These are phyloP conservation scores for Phalanger gymnotis DNA, from an alignment of 2,797 vertebrate genomes.

Conservation along the genomic window DNA sequence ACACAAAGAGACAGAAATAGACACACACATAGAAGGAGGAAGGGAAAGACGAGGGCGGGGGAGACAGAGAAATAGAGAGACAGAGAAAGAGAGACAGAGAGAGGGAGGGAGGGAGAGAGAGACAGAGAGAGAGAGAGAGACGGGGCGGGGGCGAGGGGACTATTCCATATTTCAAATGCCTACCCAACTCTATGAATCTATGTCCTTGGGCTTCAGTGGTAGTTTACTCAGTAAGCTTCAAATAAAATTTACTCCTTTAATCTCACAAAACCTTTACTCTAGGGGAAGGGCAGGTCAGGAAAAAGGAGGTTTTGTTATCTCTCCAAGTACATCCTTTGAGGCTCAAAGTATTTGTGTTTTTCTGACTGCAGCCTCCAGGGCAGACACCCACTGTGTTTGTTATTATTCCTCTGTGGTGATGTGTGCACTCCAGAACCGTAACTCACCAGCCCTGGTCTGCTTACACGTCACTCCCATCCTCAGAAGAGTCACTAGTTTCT, in stretches of 20 bases:
- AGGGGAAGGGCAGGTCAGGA: slow-evolving; percentile 37
- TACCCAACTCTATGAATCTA: neutral
- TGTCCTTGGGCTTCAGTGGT: neutral
- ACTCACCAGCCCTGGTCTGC: neutral
- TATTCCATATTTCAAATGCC: slow-evolving; percentile 44
- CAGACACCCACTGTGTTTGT: neutral
- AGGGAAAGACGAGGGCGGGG: no score
- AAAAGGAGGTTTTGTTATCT: neutral
- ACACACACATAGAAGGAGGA: no score
- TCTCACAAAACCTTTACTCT: neutral
- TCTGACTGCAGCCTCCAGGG: slow-evolving; percentile 32
- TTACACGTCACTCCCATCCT: neutral
- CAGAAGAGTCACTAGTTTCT: neutral
- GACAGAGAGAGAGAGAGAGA: no score
- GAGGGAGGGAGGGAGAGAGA: no score
- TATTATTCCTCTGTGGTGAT: slow-evolving; percentile 31
- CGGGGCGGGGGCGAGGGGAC: no score
- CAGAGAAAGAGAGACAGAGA: no score
- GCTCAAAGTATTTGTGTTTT: slow-evolving; percentile 21
- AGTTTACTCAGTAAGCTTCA: slow-evolving; percentile 27
- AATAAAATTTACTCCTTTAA: neutral
- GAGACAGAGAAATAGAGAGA: no score
- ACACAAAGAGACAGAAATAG: no score
- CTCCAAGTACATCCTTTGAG: neutral
- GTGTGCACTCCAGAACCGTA: slow-evolving; percentile 5